Percentiles rank a stretch among this genome's conserved stretches.
phyloP scores from a whole-genome alignment of 2,113 vertebrate species.

The Engystomops pustulosus region DNA sequence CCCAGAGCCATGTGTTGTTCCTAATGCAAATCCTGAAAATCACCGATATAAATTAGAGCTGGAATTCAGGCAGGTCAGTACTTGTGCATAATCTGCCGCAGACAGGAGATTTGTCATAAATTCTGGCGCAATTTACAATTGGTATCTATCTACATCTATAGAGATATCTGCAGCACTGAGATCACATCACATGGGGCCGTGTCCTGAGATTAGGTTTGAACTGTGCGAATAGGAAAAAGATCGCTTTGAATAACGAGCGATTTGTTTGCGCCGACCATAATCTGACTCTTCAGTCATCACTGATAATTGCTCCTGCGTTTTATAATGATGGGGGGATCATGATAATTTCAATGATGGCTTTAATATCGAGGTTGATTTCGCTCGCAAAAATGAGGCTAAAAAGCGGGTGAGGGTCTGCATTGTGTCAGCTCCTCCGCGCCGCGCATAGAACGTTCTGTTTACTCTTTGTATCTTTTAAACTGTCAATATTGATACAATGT shows the following conservation, averaged over 20 bases:
- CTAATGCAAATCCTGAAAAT: neutral
- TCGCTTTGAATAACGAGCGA: neutral
- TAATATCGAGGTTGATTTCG: neutral
- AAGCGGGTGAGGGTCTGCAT: too few species aligned
- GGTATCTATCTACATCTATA: too few species aligned
- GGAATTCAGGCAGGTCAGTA: neutral
- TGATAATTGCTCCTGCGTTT: neutral
- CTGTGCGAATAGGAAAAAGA: neutral
- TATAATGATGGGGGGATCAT: neutral
- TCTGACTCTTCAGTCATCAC: neutral
- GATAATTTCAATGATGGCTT: too few species aligned
- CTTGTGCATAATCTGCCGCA: neutral
- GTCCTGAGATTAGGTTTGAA: too few species aligned
- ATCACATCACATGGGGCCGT: too few species aligned
- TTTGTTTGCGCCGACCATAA: neutral
- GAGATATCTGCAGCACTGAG: neutral
- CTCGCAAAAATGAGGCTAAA: neutral
- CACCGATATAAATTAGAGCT: neutral
- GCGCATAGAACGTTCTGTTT: neutral
- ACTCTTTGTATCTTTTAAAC: neutral
- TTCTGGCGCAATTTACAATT: neutral
- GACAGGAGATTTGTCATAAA: neutral
- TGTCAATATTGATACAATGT: neutral
- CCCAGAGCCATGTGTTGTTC: neutral
- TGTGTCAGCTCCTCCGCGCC: too few species aligned